Percentiles rank a stretch among this genome's conserved stretches.
Evolutionary conservation across 2,797 vertebrate genomes (phyloP).

Genomic region (Poeciliopsis gracilis): DNA sequence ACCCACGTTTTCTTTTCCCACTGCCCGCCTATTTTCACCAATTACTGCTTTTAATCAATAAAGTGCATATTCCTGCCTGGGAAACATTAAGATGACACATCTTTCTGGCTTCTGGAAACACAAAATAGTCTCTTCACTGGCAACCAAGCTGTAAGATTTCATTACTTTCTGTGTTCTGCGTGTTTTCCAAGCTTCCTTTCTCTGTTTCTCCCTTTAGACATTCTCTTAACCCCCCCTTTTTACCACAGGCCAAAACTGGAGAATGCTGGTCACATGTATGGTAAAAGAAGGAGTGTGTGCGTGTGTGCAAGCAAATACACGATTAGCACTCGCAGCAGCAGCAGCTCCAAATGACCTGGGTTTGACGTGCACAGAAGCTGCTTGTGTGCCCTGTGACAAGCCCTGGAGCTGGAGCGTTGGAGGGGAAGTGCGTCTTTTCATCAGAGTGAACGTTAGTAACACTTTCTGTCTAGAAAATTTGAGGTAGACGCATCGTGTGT

Average conservation of each 20-base stretch:
- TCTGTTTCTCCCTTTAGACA: constrained; percentile 23
- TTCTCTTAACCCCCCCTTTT: constrained; percentile 42
- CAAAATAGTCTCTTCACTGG: not conserved
- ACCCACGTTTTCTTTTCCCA: not conserved
- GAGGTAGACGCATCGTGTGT: constrained; percentile 22
- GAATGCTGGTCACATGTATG: constrained; percentile 67
- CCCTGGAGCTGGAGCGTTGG: constrained; percentile 46
- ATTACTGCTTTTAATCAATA: not conserved
- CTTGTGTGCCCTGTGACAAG: constrained; percentile 60
- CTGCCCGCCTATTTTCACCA: not conserved
- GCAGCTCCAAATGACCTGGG: constrained; percentile 59
- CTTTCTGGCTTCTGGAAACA: not conserved
- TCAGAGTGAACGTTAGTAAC: constrained; percentile 26
- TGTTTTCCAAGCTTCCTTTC: constrained; percentile 19
- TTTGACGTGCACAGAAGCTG: constrained; percentile 68
- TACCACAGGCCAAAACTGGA: constrained; percentile 49
- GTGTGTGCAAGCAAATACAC: constrained; percentile 28
- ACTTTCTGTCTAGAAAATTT: constrained; percentile 31
- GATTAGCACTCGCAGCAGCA: constrained; percentile 53
- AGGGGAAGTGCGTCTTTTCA: constrained; percentile 38
- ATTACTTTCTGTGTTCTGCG: constrained; percentile 11
- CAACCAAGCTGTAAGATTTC: constrained; percentile 6
- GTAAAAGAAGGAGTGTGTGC: constrained; percentile 34
- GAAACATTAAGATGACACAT: constrained; percentile 1
- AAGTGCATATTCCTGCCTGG: not conserved